Evolutionary conservation across 2,113 vertebrate genomes (phyloP).

Genomic region (Lipophrys pholis): DNA sequence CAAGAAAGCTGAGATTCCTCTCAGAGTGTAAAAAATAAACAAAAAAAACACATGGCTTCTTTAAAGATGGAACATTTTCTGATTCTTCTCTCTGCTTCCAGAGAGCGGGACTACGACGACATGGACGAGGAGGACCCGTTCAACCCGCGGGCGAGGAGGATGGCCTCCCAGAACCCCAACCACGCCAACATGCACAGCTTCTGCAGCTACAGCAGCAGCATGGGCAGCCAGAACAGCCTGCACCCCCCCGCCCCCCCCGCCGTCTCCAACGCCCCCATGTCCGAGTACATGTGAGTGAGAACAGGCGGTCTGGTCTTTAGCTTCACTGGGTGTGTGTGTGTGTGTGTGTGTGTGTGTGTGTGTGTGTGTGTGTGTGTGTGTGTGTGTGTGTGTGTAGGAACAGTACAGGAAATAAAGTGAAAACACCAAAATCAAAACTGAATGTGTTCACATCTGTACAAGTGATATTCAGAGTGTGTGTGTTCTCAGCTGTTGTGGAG

Average conservation of each 20-base stretch:
- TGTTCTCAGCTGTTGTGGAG: too few relatives aligned
- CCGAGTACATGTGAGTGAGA: constrained; percentile 91
- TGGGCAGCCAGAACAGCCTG: constrained; percentile 95
- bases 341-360: too few relatives aligned
- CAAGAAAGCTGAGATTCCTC: background rate
- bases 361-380: too few relatives aligned
- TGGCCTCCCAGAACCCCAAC: constrained; percentile 81
- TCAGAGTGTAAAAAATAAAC: background rate
- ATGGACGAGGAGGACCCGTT: constrained; percentile 95
- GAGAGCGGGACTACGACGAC: constrained; percentile 91
- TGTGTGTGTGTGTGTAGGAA: too few relatives aligned
- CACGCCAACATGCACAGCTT: constrained; percentile 92
- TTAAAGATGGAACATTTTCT: background rate
- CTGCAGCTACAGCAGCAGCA: constrained; percentile 96
- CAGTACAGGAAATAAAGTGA: too few relatives aligned
- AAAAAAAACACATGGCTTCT: background rate
- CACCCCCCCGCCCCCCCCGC: constrained; percentile 86
- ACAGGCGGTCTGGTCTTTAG: too few relatives aligned
- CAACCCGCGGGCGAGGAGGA: constrained; percentile 89
- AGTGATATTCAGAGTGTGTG: too few relatives aligned
- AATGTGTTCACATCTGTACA: too few relatives aligned
- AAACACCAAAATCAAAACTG: too few relatives aligned
- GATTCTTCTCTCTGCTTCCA: constrained; percentile 36
- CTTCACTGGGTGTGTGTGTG: too few relatives aligned
- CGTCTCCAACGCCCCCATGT: constrained; percentile 88